phyloP scores from a whole-genome alignment of 2,888 invertebrate genomes.

The Stenchaetothrips biformis region DNA sequence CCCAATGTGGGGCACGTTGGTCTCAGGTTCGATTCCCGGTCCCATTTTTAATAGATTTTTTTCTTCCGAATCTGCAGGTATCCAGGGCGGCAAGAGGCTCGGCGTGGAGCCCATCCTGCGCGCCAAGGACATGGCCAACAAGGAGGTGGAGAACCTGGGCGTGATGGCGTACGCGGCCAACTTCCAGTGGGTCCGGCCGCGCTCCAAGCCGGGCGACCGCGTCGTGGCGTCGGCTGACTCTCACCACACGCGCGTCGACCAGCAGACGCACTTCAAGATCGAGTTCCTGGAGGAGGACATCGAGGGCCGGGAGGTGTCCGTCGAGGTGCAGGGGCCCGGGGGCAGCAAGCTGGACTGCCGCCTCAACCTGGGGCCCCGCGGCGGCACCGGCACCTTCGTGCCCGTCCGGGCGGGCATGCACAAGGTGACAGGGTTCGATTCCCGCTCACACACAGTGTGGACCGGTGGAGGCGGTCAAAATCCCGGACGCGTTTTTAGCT shows the following conservation, averaged over 20 bases:
- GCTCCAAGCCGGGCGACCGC: constrained; percentile 77
- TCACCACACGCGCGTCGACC: constrained; percentile 79
- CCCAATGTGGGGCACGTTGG: neutral
- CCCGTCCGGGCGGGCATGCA: constrained; percentile 93
- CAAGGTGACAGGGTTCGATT: constrained; percentile 51
- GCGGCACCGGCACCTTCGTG: constrained; percentile 77
- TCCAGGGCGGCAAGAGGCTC: constrained; percentile 57
- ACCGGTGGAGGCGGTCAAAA: too few species aligned
- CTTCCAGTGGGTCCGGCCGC: constrained; percentile 82
- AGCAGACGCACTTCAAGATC: constrained; percentile 77
- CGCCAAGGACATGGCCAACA: constrained; percentile 91
- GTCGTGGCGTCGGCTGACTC: constrained; percentile 74
- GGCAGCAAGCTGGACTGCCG: constrained; percentile 58
- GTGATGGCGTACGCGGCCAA: constrained; percentile 96
- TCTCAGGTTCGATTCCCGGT: neutral
- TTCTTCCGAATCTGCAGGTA: constrained; percentile 45
- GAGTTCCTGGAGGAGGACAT: constrained; percentile 67
- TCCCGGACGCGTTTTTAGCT: too few species aligned
- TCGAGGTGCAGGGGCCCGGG: constrained; percentile 72
- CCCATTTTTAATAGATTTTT: neutral
- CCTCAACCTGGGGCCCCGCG: constrained; percentile 58
- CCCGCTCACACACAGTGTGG: too few species aligned
- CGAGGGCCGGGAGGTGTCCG: constrained; percentile 65
- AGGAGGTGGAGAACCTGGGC: constrained; percentile 91
- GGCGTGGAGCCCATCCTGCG: constrained; percentile 86